phyloP scores from a whole-genome alignment of 30 jellyfish, hydroid and myxozoan species.

The Aurelia coerulea region DNA sequence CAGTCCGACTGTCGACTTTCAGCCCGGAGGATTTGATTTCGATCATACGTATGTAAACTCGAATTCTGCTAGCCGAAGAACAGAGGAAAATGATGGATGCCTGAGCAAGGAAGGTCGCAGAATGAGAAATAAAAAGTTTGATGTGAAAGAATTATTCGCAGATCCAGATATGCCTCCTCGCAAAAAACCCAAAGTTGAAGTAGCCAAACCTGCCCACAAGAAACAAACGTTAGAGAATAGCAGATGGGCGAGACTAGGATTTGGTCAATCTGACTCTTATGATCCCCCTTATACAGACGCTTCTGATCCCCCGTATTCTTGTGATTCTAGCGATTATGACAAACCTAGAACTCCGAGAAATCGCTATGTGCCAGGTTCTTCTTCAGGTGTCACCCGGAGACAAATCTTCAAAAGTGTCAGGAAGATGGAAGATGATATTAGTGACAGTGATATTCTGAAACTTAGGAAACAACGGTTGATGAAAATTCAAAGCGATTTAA shows the following conservation, averaged over 20 bases:
- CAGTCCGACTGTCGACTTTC: too few relatives aligned
- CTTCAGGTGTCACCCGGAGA: neutral
- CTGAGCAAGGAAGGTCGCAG: constrained; percentile 43
- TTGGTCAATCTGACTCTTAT: neutral
- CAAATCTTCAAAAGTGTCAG: neutral
- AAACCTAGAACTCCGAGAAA: neutral
- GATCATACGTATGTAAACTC: too few relatives aligned
- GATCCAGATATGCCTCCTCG: constrained; percentile 40
- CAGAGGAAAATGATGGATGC: too few relatives aligned
- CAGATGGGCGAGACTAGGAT: constrained; percentile 14
- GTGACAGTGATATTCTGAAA: constrained; percentile 42
- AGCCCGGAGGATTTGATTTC: too few relatives aligned
- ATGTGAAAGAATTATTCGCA: constrained; percentile 46
- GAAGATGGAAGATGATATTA: constrained; percentile 3
- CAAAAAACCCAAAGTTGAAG: constrained; percentile 26
- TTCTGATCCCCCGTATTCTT: neutral
- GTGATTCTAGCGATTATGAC: neutral
- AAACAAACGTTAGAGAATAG: neutral
- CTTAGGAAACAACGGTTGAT: constrained; percentile 33
- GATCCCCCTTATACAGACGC: neutral
- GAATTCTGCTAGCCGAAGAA: too few relatives aligned
- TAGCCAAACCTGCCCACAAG: neutral
- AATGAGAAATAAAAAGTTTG: constrained; percentile 54
- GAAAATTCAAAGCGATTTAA: constrained; percentile 29
- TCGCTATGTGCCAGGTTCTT: neutral